phyloP scores from a whole-genome alignment of 2,888 invertebrate genomes.

The Lochmaea capreae region DNA sequence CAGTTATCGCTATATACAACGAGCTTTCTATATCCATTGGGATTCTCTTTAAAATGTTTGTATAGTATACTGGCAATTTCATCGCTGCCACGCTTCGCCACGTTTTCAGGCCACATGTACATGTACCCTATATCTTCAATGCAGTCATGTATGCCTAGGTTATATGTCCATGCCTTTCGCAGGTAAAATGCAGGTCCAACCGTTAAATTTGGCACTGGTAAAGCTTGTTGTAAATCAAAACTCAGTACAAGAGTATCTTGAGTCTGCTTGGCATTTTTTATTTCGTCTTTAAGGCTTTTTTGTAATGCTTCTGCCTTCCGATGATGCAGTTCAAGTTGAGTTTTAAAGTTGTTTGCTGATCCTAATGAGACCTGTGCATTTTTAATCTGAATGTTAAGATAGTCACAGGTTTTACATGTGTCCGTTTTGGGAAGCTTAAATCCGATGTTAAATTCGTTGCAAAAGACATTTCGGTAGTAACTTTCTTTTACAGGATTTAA shows the following conservation, averaged over 20 bases:
- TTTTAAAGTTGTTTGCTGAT: constrained; percentile 31
- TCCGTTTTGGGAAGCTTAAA: constrained; percentile 46
- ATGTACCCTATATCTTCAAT: constrained; percentile 35
- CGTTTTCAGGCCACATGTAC: constrained; percentile 44
- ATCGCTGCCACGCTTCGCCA: constrained; percentile 41
- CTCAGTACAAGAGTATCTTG: constrained; percentile 6
- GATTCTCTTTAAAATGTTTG: constrained; percentile 39
- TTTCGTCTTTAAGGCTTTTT: constrained; percentile 40
- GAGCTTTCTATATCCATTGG: constrained; percentile 22
- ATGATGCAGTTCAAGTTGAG: constrained; percentile 42
- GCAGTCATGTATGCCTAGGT: constrained; percentile 32
- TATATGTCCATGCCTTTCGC: constrained; percentile 41
- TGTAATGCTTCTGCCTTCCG: constrained; percentile 43
- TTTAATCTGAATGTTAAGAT: neutral
- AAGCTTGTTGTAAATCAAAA: constrained; percentile 36
- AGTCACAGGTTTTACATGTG: constrained; percentile 41
- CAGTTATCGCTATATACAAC: constrained; percentile 40
- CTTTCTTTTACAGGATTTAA: constrained; percentile 22
- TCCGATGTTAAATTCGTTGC: constrained; percentile 43
- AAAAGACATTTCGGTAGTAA: constrained; percentile 22
- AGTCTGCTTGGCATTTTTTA: neutral
- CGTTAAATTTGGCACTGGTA: constrained; percentile 31
- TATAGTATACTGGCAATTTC: constrained; percentile 18
- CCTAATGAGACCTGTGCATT: constrained; percentile 26
- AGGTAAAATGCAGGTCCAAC: constrained; percentile 2